Evolutionary conservation across 2,888 invertebrate genomes (phyloP).

Genomic region (Eupeodes latifasciatus): DNA sequence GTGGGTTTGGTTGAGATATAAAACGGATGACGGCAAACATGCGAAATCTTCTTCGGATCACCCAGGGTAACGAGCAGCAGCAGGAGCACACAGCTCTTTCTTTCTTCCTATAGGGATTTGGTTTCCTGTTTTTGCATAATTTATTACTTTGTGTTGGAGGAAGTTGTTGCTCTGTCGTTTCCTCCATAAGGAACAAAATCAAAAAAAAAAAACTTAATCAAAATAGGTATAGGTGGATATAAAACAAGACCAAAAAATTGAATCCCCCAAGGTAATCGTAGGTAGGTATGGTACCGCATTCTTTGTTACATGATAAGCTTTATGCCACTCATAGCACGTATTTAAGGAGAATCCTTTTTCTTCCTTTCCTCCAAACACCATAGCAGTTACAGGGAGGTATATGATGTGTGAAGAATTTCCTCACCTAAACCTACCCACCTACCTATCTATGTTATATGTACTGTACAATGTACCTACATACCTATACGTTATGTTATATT

Average conservation of each 20-base stretch:
- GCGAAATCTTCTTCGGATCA: slow-evolving; percentile 62
- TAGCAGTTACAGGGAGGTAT: too few species aligned
- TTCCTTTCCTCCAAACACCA: not conserved
- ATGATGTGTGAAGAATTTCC: not conserved
- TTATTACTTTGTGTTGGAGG: slow-evolving; percentile 55
- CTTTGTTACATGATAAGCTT: slow-evolving; percentile 62
- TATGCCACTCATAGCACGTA: slow-evolving; percentile 42
- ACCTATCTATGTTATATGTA: not conserved
- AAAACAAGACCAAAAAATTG: slow-evolving; percentile 18
- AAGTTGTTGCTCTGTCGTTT: slow-evolving; percentile 61
- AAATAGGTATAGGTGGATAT: slow-evolving; percentile 17
- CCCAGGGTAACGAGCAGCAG: slow-evolving; percentile 38
- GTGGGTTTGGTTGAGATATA: not conserved
- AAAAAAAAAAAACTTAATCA: slow-evolving; percentile 63
- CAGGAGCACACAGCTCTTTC: too few species aligned
- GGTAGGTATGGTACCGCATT: slow-evolving; percentile 20
- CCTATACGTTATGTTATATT: not conserved
- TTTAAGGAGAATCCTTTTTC: slow-evolving; percentile 39
- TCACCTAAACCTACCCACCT: too few species aligned
- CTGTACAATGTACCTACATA: not conserved
- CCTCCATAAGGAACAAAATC: not conserved
- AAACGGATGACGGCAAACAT: slow-evolving; percentile 57
- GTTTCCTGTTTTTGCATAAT: slow-evolving; percentile 67
- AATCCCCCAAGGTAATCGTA: slow-evolving; percentile 63
- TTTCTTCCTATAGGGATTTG: slow-evolving; percentile 45